Evolutionary conservation across 2,797 vertebrate genomes (phyloP), one percentile per base, ranked within the genome.

Genomic region (Dicrostonyx torquatus): DNA sequence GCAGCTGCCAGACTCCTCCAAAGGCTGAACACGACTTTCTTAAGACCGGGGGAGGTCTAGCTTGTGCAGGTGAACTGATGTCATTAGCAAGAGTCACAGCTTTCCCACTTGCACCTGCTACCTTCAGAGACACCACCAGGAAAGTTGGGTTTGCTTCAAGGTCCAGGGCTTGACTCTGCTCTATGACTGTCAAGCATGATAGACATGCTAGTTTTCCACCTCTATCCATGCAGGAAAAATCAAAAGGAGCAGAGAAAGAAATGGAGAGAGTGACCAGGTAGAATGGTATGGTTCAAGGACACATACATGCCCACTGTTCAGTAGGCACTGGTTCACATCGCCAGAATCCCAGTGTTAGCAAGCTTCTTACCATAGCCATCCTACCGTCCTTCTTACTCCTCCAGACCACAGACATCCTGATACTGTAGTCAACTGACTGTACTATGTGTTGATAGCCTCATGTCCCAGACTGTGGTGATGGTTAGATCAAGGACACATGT

Each of bases 371-470:
- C 22, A 6, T 26, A 43, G 14, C 29, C 58, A 3, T 64, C 9
- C 58, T 22, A 45, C 40, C 18, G 48, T 62, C 43, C 40, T 2
- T 12, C 0, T 11, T 18, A 58, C 48, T 5, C 2, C 5, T 5
- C 5, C 5, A 7, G 53, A 29, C 45, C 24, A 18, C 55, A 34
- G 15, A 31, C 8, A 17, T 85, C 17, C 31, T 0, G 9, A 12
- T 26, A 9, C 40, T 1, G 0, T 7, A 7, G 0, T 24, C 31
- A 37, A 10, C 64, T 60, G 2, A 0, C 2, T 50, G 7, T 11
- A 34, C 29, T 2, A 6, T 7, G 26, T 73, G 13, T 7, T 7
- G 22, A 15, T n/a, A n/a, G 10, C 58, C 58, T 11, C 45, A 7
- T 34, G 26, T n/a, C 78, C 43, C 48, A 12, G 50, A 58, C 1